These are phyloP conservation scores for Diarsia rubi DNA, from an alignment of 2,888 invertebrate genomes.

Conservation along the genomic window DNA sequence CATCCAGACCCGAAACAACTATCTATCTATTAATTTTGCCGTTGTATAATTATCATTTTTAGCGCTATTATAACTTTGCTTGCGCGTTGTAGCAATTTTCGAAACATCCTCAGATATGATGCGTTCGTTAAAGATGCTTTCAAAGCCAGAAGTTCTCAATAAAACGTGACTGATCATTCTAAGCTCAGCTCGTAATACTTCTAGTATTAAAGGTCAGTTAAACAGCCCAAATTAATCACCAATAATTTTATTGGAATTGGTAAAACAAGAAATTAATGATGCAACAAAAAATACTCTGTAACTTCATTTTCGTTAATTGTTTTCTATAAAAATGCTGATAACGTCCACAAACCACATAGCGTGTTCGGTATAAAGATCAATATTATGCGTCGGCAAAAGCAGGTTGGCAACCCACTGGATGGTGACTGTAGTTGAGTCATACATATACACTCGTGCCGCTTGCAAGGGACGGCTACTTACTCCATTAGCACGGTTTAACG, in stretches of 20 bases:
- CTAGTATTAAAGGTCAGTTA: neutral
- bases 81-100: neutral
- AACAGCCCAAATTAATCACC: neutral
- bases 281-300: neutral
- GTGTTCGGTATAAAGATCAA: slow-evolving; percentile 28
- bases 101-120: neutral
- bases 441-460: slow-evolving; percentile 2
- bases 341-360: slow-evolving; percentile 22
- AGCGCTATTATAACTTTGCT: neutral
- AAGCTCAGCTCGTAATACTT: neutral
- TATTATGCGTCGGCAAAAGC: slow-evolving; percentile 11
- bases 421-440: slow-evolving; percentile 36
- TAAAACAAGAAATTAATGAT: neutral
- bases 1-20: too few relatives aligned
- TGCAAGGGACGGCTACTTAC: neutral
- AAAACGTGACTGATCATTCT: neutral
- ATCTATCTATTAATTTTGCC: neutral
- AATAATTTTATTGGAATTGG: neutral
- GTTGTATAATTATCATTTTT: neutral
- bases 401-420: neutral
- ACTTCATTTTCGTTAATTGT: neutral
- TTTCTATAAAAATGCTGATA: slow-evolving; percentile 3
- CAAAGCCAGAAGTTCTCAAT: slow-evolving; percentile 8
- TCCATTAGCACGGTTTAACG: neutral
- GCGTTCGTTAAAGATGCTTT: neutral